Evolutionary conservation across 1,140 invertebrate species (phyloP).

Genomic region (Drosophila kepulauana): DNA sequence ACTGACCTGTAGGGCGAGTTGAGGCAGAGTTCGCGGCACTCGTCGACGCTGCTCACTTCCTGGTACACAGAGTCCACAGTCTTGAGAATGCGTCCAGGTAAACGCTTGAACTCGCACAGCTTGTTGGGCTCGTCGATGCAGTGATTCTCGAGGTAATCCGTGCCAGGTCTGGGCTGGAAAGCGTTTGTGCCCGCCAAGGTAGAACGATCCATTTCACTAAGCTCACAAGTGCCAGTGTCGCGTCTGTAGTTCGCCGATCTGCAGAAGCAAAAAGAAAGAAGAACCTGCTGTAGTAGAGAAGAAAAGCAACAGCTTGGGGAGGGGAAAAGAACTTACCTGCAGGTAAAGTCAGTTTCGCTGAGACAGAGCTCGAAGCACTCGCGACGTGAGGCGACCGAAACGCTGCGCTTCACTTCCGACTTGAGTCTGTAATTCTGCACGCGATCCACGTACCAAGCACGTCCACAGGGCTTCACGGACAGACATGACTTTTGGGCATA

Average conservation of each 20-base stretch:
- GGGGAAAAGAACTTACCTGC: constrained; percentile 89
- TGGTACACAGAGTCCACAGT: constrained; percentile 97
- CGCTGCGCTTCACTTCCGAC: constrained; percentile 88
- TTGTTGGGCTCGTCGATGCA: constrained; percentile 95
- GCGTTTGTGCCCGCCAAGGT: constrained; percentile 92
- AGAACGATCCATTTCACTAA: constrained; percentile 96
- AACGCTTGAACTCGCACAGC: constrained; percentile 96
- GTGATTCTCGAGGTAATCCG: constrained; percentile 95
- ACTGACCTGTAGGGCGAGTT: constrained; percentile 91
- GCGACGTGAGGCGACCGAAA: constrained; percentile 90
- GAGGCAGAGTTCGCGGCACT: constrained; percentile 94
- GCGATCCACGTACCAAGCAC: constrained; percentile 96
- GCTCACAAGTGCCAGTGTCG: constrained; percentile 91
- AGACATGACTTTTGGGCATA: constrained; percentile 97
- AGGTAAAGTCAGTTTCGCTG: constrained; percentile 94
- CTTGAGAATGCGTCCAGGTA: constrained; percentile 94
- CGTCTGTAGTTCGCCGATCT: constrained; percentile 96
- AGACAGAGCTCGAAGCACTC: constrained; percentile 95
- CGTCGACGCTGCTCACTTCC: constrained; percentile 93
- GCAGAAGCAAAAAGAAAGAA: constrained; percentile 43
- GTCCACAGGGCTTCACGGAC: constrained; percentile 92
- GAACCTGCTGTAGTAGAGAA: neutral
- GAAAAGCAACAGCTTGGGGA: neutral
- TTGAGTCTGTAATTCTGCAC: constrained; percentile 93
- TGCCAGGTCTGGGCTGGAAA: constrained; percentile 90